Base-by-base conservation (phyloP, 1,140 invertebrate species). In the Eurosta solidaginis region DNA sequence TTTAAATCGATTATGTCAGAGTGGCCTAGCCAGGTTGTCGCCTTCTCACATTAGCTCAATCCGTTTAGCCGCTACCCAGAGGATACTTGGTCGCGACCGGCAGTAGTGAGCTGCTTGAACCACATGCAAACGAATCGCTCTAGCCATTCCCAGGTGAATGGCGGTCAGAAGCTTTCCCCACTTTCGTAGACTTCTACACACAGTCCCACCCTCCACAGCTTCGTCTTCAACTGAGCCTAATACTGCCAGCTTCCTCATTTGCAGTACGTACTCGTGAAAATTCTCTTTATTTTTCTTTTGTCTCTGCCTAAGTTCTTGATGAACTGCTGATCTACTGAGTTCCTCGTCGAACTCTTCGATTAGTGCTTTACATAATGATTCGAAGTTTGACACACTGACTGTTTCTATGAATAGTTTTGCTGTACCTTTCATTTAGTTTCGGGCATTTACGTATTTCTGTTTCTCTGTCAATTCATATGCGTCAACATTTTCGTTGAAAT, bases 401-500 rank as follows among this genome's bases (percentile, higher is more conserved):
- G 42, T 29, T 49, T 75, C 74, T 14, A 75, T 20, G 17, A 73
- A 47, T 27, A 75, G 17, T 33, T 75, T 75, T n/a, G 74, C 45
- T 22, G 74, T 49, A 47, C 74, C 45, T 49, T 10, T 75, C 74
- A 75, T 75, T 29, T 75, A 47, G 14, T 44, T 49, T 10, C 74
- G 14, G 4, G 74, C 42, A 29, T 49, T 45, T 10, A 75, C 74
- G 49, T 44, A 74, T 22, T 74, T 42, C 9, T 74, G 73, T 14
- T 74, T 74, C 12, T n/a, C 22, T 17, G 0, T 45, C n/a, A 75
- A 29, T n/a, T 33, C 74, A 29, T 75, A 75, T 44, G 74, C 74
- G 3, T 49, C 25, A 17, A 44, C 74, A 75, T 75, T 49, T 49
- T 75, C 45, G 36, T 75, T 27, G 17, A 75, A 75, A 49, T 75